Evolutionary conservation across 2,888 invertebrate species (phyloP), one percentile per base, ranked within the genome.

Genomic region (Tetranychus truncatus): DNA sequence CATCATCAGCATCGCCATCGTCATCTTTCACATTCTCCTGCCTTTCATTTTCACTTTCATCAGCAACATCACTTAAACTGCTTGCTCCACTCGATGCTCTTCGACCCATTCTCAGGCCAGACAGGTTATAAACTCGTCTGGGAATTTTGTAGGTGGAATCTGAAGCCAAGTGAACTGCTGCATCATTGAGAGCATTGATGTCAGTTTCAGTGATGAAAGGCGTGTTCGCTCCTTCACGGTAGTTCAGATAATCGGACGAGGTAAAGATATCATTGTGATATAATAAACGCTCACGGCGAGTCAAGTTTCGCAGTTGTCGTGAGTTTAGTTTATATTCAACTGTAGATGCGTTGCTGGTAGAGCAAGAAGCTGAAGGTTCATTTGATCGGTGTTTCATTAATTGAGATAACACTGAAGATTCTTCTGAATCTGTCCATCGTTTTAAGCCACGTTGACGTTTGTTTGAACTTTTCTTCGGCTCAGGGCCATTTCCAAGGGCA

Each of bases 121-220:
- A 55, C 3, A 55, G 15, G 7, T 55, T 55, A 55, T 55, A 55
- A 6, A 55, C 55, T 55, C 15, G 9, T 55, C 6, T 55, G 9
- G 55, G 55, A 15, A 55, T 55, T 55, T 55, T 3, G 55, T 55
- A 55, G 1, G 55, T 55, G 2, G 55, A 55, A 55, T 55, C 55
- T 15, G 55, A 55, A 15, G 55, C 55, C 15, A 55, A 55, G 0
- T 55, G 55, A 55, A 45, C 20, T n/a, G 77, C 75, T 11, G 77
- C 55, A 7, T 76, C 20, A 34, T 77, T 77, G 78, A 90, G 84
- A 84, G 90, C 89, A 78, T 88, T 89, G 80, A 90, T 84, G 82
- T 90, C 90, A 82, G 89, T 88, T 83, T 90, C 90, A 81, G 88
- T 89, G 79, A 90, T 87, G 81, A 88, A 88, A 7, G 89, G 88